Base-by-base conservation (phyloP, 2,797 vertebrate genomes). In the Scolopax bukidnonensis region DNA sequence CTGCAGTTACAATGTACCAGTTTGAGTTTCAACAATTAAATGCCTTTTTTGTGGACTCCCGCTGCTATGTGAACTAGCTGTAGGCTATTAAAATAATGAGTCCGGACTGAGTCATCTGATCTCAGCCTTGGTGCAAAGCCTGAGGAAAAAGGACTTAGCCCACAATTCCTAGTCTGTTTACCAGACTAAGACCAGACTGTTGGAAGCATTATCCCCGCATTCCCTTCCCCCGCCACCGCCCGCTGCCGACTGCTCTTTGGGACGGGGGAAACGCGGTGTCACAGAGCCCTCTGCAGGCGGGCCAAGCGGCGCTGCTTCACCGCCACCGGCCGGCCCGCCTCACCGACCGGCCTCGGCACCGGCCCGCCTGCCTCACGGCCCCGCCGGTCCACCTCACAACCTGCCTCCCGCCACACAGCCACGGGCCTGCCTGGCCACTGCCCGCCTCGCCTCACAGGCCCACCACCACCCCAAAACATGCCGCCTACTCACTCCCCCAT, bases 31-130 rank as follows among this genome's bases (percentile, higher is more conserved):
- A 97, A 97, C 97, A 98, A 98, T 98, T 98, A 98, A 98, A 98
- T 97, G 97, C 96, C 96, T 96, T 97, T 98, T 97, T 92, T 96
- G 97, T 95, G 96, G 98, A 97, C 97, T 97, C 98, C 98, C 23
- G 96, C 98, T 98, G 98, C 96, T 97, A 96, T 89, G 97, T 97
- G 98, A 98, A 97, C 97, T 97, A 97, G 97, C 98, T 98, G 93
- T 91, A 97, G 98, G 98, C 98, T 97, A 98, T 97, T 98, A 98
- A 98, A 98, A 98, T 98, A 98, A 98, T 97, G 98, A 98, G 97
- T 97, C 97, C 93, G 69, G 97, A 97, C 98, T 97, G 96, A 98
- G 97, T 97, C 97, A 97, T 98, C 97, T 97, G 97, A 98, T 98
- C 98, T 97, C 97, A 96, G 96, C 87, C 97, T 97, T 93, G 97